phyloP scores from a whole-genome alignment of 2,113 vertebrate species.

The Noturus placidus region DNA sequence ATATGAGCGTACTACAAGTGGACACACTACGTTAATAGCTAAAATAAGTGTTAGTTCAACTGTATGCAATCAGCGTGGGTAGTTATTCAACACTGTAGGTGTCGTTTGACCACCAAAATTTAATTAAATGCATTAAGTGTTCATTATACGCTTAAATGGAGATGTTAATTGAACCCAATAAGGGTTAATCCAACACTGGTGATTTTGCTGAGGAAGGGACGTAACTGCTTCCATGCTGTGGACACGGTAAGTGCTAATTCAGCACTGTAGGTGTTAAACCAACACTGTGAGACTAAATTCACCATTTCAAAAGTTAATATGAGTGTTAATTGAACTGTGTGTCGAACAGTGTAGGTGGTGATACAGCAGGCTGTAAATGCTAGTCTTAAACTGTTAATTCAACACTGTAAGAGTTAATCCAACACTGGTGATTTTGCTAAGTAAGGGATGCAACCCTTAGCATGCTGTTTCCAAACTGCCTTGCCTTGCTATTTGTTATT shows the following conservation, averaged over 20 bases:
- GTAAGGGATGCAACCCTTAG: conserved; percentile 7
- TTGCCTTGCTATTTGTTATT: conserved; percentile 29
- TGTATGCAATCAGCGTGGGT: neutral
- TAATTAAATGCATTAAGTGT: neutral
- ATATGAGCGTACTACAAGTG: neutral
- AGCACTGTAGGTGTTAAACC: conserved; percentile 10
- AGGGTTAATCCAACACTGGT: neutral
- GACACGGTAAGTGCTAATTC: neutral
- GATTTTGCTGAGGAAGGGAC: neutral
- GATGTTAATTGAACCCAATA: neutral
- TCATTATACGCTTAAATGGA: neutral
- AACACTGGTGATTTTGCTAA: conserved; percentile 11
- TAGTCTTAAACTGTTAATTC: neutral
- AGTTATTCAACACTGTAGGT: neutral
- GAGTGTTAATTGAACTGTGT: neutral
- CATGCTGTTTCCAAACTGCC: conserved; percentile 32
- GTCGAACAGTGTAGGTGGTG: neutral
- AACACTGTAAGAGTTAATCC: neutral
- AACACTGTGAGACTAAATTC: neutral
- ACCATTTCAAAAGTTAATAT: neutral
- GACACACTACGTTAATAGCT: neutral
- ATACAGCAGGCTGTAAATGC: neutral
- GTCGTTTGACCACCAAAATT: neutral
- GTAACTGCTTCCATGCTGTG: neutral
- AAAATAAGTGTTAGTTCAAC: neutral